phyloP scores from a whole-genome alignment of 2,113 vertebrate species.

The Haliaeetus leucogaster region DNA sequence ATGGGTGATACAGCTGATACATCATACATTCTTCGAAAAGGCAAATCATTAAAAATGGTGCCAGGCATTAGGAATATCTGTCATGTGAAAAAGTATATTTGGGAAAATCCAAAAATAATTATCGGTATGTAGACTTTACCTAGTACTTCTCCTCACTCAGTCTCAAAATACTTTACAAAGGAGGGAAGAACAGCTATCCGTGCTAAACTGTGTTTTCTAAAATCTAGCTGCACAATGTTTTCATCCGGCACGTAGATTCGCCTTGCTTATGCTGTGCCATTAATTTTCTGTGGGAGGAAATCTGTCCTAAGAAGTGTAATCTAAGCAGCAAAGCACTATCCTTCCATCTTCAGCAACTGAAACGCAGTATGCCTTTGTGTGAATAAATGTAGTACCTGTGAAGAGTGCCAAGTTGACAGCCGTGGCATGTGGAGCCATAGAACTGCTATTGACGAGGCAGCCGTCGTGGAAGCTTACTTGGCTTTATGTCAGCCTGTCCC shows the following conservation, averaged over 20 bases:
- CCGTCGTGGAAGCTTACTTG: not conserved
- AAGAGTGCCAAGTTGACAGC: constrained; percentile 8
- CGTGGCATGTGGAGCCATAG: not conserved
- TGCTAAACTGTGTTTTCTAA: not conserved
- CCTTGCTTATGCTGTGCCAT: not conserved
- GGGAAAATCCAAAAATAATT: not conserved
- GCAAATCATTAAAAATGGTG: not conserved
- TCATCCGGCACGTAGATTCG: not conserved
- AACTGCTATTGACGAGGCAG: not conserved
- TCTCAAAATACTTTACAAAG: not conserved
- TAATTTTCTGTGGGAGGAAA: not conserved
- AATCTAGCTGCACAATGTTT: not conserved
- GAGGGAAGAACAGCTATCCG: not conserved
- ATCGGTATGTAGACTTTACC: not conserved
- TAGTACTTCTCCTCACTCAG: not conserved
- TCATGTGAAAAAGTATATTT: not conserved
- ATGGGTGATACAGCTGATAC: not conserved
- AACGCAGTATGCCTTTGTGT: not conserved
- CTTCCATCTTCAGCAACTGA: not conserved
- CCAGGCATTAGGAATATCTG: not conserved
- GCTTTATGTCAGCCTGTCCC: not conserved
- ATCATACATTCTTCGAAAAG: not conserved
- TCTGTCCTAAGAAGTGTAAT: not conserved
- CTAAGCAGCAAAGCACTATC: not conserved
- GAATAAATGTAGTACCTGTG: not conserved